These are phyloP conservation scores for Perizoma affinitatum DNA, from an alignment of 2,888 invertebrate genomes.

Conservation along the genomic window DNA sequence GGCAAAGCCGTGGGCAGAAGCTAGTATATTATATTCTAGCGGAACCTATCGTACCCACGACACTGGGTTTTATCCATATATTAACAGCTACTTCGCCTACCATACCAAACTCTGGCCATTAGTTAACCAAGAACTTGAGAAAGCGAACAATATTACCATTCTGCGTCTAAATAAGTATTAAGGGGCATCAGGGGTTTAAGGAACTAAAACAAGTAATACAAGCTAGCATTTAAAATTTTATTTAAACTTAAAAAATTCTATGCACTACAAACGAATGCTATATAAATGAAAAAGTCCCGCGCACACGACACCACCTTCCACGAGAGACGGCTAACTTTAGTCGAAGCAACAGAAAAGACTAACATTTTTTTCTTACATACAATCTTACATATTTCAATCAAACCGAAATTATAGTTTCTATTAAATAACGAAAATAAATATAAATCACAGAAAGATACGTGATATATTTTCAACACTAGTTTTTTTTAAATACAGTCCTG, in stretches of 20 bases:
- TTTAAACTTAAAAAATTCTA: conserved; percentile 33
- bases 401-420: conserved; percentile 25
- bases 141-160: too few species aligned
- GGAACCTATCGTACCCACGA: too few species aligned
- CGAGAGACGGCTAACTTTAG: not conserved
- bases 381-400: conserved; percentile 20
- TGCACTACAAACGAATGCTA: conserved; percentile 28
- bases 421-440: conserved; percentile 21
- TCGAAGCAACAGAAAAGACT: conserved; percentile 20
- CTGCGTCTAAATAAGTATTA: too few species aligned
- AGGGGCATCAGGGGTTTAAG: too few species aligned
- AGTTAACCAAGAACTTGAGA: too few species aligned
- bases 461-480: conserved; percentile 21
- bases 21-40: too few species aligned
- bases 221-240: conserved; percentile 25
- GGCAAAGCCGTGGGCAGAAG: too few species aligned
- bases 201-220: conserved; percentile 17
- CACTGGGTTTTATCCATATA: too few species aligned
- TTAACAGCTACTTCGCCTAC: too few species aligned
- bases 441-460: conserved; percentile 33
- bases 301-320: conserved; percentile 7
- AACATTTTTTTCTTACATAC: conserved; percentile 23
- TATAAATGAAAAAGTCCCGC: conserved; percentile 8
- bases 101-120: too few species aligned
- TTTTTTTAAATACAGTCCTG: not conserved